These are phyloP conservation scores for Ochropleura plecta DNA, from an alignment of 2,888 invertebrate species.

Conservation along the genomic window DNA sequence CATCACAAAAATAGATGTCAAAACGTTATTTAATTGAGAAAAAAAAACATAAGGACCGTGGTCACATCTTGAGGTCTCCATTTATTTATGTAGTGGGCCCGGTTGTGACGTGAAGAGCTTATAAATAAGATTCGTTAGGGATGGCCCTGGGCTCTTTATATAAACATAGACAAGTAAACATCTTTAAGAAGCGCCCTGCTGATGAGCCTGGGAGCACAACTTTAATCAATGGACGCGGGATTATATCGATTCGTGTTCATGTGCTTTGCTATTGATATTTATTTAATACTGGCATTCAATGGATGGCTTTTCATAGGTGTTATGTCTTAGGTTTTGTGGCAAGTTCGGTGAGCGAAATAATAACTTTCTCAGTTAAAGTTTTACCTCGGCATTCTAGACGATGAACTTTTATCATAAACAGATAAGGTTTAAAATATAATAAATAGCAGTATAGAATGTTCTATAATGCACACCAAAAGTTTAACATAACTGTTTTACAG, in stretches of 20 bases:
- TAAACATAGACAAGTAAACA: slow-evolving; percentile 59
- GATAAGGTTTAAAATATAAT: too few relatives aligned
- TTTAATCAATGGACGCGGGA: slow-evolving; percentile 10
- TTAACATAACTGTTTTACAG: too few relatives aligned
- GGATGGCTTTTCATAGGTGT: neutral
- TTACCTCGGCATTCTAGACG: neutral
- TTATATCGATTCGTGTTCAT: slow-evolving; percentile 11
- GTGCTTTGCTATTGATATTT: neutral
- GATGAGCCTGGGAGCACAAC: slow-evolving; percentile 19
- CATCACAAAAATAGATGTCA: slow-evolving; percentile 56
- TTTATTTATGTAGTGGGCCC: slow-evolving; percentile 75
- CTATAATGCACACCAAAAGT: too few relatives aligned
- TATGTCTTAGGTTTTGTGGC: neutral
- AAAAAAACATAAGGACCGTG: slow-evolving; percentile 53
- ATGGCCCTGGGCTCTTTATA: slow-evolving; percentile 62
- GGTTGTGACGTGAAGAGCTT: slow-evolving; percentile 74
- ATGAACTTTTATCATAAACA: neutral
- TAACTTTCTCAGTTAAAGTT: neutral
- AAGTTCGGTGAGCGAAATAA: neutral
- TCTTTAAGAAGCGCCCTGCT: slow-evolving; percentile 42
- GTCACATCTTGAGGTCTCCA: slow-evolving; percentile 68
- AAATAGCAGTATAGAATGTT: too few relatives aligned
- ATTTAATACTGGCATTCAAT: neutral
- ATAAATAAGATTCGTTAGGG: slow-evolving; percentile 79
- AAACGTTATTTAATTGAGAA: slow-evolving; percentile 53